A percentile compares a stretch with the other conserved stretches of the same genome.
phyloP scores from a whole-genome alignment of 2,113 vertebrate species.

The Lampris megalopsis region DNA sequence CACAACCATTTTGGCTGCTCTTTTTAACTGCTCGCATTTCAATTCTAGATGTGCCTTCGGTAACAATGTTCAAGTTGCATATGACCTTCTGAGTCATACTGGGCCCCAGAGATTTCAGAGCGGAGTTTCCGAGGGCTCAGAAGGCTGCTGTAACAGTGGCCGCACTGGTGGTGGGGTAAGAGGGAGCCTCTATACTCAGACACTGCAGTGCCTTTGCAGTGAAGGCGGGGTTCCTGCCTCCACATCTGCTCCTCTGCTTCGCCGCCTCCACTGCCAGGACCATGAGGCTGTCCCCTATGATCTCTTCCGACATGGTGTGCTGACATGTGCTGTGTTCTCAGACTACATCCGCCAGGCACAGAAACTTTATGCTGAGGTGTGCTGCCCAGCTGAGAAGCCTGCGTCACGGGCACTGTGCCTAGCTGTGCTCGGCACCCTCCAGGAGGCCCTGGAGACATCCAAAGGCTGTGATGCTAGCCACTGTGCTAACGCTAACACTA shows the following conservation, averaged over 20 bases:
- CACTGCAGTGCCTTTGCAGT: slow-evolving; percentile 87
- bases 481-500: slow-evolving; percentile 48
- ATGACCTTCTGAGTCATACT: slow-evolving; percentile 82
- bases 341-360: slow-evolving; percentile 89
- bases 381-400: slow-evolving; percentile 71
- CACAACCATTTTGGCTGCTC: not conserved
- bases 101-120: slow-evolving; percentile 14
- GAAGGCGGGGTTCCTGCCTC: slow-evolving; percentile 84
- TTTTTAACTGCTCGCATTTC: not conserved
- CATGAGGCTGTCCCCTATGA: slow-evolving; percentile 92
- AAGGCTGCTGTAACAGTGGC: slow-evolving; percentile 19
- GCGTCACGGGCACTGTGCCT: slow-evolving; percentile 83
- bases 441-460: slow-evolving; percentile 85
- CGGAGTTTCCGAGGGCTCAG: slow-evolving; percentile 38
- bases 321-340: slow-evolving; percentile 90
- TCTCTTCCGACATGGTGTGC: slow-evolving; percentile 90
- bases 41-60: slow-evolving; percentile 73
- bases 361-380: slow-evolving; percentile 86
- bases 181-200: slow-evolving; percentile 88
- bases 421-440: slow-evolving; percentile 87
- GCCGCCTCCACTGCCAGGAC: slow-evolving; percentile 88
- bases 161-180: slow-evolving; percentile 81
- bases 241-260: slow-evolving; percentile 83
- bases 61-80: slow-evolving; percentile 84
- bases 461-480: slow-evolving; percentile 53